These are phyloP conservation scores for Tenthredo notha DNA, from an alignment of 2,888 invertebrate genomes.

Conservation along the genomic window DNA sequence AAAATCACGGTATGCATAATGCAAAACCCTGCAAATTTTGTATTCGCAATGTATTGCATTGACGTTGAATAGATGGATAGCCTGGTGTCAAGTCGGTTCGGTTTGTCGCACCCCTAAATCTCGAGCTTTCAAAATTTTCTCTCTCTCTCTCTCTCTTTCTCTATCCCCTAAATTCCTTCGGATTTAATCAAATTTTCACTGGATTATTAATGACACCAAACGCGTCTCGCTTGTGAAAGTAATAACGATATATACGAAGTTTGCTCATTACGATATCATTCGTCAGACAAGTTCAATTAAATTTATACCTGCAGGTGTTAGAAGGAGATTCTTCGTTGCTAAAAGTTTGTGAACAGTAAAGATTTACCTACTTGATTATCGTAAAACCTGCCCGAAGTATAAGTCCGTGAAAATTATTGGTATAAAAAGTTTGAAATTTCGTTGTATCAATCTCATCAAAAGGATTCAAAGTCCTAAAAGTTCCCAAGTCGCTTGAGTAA, in stretches of 20 bases:
- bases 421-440: background rate
- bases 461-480: background rate
- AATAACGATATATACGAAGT: constrained; percentile 35
- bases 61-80: background rate
- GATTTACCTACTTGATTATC: background rate
- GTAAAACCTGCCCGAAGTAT: background rate
- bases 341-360: background rate
- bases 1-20: background rate
- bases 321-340: no score
- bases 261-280: constrained; percentile 35
- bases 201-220: constrained; percentile 30
- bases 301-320: constrained; percentile 37
- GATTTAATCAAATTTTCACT: constrained; percentile 8
- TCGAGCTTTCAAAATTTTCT: background rate
- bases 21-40: background rate
- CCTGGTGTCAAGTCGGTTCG: background rate
- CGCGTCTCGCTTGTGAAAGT: background rate
- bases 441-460: background rate
- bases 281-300: constrained; percentile 29
- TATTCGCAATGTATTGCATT: background rate
- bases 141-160: background rate
- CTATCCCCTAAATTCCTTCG: background rate
- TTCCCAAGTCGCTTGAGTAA: background rate
- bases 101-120: background rate
- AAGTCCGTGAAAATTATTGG: background rate